A percentile compares a stretch with the other conserved stretches of the same genome.
These are phyloP conservation scores for Emydoidea blandingii DNA, from an alignment of 2,797 vertebrate genomes.

Conservation along the genomic window DNA sequence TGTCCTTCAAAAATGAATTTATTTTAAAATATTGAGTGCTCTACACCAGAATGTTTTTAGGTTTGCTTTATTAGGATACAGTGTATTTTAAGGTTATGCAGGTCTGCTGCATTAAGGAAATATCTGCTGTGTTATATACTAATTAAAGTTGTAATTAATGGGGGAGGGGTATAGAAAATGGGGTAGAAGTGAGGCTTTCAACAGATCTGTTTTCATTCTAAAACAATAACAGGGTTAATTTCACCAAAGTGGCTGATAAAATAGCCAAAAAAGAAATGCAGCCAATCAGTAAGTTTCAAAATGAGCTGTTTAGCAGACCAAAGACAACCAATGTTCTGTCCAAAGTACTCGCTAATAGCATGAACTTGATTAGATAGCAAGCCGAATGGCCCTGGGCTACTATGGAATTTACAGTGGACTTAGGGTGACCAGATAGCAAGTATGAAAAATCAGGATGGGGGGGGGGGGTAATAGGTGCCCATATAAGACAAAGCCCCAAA, in stretches of 20 bases:
- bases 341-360: slow-evolving; percentile 35
- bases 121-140: background rate
- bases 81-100: background rate
- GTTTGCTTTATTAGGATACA: background rate
- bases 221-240: background rate
- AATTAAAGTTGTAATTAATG: slow-evolving; percentile 17
- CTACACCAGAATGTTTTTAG: background rate
- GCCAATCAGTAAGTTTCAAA: slow-evolving; percentile 8
- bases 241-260: background rate
- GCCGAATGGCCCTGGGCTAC: background rate
- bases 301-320: slow-evolving; percentile 33
- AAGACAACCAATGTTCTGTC: background rate
- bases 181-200: background rate
- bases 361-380: slow-evolving; percentile 29
- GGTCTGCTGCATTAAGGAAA: background rate
- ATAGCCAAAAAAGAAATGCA: background rate
- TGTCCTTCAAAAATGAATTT: slow-evolving; percentile 2
- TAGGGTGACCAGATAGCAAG: background rate
- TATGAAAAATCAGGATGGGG: too few relatives aligned
- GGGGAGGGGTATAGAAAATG: background rate
- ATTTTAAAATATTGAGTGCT: background rate
- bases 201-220: background rate
- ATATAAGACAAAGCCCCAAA: too few relatives aligned
- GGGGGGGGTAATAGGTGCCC: too few relatives aligned
- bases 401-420: slow-evolving; percentile 20